A percentile compares a stretch with the other conserved stretches of the same genome.
Conservation (phyloP, 2,797 vertebrate genomes). For the Chloroceryle inda region DNA sequence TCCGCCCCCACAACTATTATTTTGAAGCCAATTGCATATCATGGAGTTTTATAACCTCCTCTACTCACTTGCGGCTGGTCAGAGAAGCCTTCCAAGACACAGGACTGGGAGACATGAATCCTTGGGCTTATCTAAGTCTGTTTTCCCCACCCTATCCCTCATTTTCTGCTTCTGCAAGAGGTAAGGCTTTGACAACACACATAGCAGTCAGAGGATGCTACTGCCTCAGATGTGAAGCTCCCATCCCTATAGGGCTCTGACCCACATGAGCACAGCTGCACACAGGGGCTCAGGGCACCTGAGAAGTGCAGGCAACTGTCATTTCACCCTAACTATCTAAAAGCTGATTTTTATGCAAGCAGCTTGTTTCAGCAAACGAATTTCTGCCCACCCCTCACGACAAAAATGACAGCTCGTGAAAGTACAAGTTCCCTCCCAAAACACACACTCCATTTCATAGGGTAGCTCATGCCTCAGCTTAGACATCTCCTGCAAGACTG, state of each 20-base stretch:
- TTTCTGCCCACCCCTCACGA: not conserved
- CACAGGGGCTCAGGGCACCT: not conserved
- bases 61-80: not conserved
- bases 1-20: not conserved
- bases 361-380: not conserved
- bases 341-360: not conserved
- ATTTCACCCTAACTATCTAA: not conserved
- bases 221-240: not conserved
- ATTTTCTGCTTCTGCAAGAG: not conserved
- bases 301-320: not conserved
- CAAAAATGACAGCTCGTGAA: not conserved
- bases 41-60: not conserved
- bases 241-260: not conserved
- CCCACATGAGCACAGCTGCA: not conserved
- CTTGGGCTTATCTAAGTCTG: not conserved
- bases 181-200: not conserved
- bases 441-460: accelerated
- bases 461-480: not conserved
- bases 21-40: not conserved
- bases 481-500: not conserved
- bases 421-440: not conserved
- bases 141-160: not conserved
- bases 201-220: not conserved
- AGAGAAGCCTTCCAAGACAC: not conserved
- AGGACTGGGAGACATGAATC: not conserved